A percentile compares a stretch with the other conserved stretches of the same genome.
Evolutionary conservation across 2,113 vertebrate species (phyloP).

Genomic region (Pachypanchax playfairii): DNA sequence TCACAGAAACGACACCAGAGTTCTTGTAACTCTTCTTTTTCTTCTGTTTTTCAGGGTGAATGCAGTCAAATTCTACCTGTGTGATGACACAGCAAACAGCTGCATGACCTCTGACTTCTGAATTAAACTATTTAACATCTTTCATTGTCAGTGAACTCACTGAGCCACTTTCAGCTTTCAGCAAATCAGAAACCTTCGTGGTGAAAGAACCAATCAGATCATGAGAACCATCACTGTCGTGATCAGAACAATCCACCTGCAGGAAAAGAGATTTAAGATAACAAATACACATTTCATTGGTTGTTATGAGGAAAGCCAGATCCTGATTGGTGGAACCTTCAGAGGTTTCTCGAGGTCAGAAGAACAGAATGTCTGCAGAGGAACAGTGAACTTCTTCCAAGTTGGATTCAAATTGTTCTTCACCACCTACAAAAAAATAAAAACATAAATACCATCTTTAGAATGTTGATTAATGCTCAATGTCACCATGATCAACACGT

Average conservation of each 20-base stretch:
- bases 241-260: conserved; percentile 88
- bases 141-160: conserved; percentile 73
- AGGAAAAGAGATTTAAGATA: conserved; percentile 6
- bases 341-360: conserved; percentile 84
- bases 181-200: conserved; percentile 83
- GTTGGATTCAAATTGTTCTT: conserved; percentile 92
- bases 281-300: not conserved
- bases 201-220: conserved; percentile 91
- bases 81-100: not conserved
- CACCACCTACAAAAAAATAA: conserved; percentile 82
- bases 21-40: conserved; percentile 96
- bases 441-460: too few relatives aligned
- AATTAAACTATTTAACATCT: fast-evolving
- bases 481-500: too few relatives aligned
- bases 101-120: not conserved
- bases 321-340: conserved; percentile 79
- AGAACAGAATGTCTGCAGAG: conserved; percentile 89
- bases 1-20: conserved; percentile 87
- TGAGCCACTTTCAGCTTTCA: conserved; percentile 74
- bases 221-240: conserved; percentile 89
- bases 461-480: too few relatives aligned
- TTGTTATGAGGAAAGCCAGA: not conserved
- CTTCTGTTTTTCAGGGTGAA: conserved; percentile 90
- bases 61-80: conserved; percentile 89
- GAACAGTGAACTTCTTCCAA: conserved; percentile 88